Evolutionary conservation across 1,140 invertebrate species (phyloP).

Genomic region (Cephus cinctus): DNA sequence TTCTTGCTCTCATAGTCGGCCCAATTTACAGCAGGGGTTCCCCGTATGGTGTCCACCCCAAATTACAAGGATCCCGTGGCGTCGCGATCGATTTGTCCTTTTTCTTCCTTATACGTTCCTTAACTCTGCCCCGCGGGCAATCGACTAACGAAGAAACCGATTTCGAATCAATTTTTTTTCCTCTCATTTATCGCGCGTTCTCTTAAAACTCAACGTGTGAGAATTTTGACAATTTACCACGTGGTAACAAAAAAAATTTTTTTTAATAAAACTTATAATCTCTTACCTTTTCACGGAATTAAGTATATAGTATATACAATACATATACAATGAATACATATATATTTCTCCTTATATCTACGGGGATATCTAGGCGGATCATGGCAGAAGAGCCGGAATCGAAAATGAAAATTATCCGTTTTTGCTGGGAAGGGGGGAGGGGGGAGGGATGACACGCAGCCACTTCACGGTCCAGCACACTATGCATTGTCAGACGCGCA

Average conservation of each 20-base stretch:
- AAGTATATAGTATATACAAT: too few species aligned
- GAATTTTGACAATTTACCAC: slow-evolving; percentile 1
- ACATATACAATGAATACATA: too few species aligned
- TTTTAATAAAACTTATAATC: too few species aligned
- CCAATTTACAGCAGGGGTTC: slow-evolving; percentile 5
- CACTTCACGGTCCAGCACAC: too few species aligned
- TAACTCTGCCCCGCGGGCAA: slow-evolving; percentile 37
- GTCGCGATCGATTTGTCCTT: slow-evolving; percentile 32
- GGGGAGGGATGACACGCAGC: slow-evolving; percentile 8
- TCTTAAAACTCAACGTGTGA: not conserved
- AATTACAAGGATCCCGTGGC: slow-evolving; percentile 27
- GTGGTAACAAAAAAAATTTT: too few species aligned
- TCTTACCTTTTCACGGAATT: too few species aligned
- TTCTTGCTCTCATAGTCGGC: not conserved
- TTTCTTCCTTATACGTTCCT: slow-evolving; percentile 25
- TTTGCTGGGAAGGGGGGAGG: too few species aligned
- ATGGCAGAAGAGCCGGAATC: too few species aligned
- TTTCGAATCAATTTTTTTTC: not conserved
- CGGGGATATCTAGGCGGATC: too few species aligned
- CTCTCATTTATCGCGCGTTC: not conserved
- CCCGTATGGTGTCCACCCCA: slow-evolving; percentile 10
- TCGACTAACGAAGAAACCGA: slow-evolving; percentile 32
- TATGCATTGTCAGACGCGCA: too few species aligned
- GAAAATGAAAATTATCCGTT: too few species aligned
- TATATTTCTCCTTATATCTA: too few species aligned